These are phyloP conservation scores for Halocynthia roretzi DNA, from an alignment of 23 tunicate species.

Conservation along the genomic window DNA sequence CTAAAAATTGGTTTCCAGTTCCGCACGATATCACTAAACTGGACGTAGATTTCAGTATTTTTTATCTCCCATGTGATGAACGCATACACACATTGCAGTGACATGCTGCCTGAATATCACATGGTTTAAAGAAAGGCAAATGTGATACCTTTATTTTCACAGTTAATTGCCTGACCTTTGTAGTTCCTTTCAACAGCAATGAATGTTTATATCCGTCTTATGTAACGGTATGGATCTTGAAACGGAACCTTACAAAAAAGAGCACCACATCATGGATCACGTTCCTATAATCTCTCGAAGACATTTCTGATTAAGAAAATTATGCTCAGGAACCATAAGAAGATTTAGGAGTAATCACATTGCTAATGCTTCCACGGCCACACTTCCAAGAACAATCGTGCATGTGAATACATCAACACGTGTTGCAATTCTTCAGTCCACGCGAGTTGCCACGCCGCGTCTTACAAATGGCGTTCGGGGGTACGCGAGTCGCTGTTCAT, in stretches of 20 bases:
- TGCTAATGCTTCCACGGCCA: no score
- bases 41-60: background rate
- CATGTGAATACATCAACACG: no score
- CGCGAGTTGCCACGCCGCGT: no score
- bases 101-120: constrained; percentile 1
- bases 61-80: background rate
- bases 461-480: no score
- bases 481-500: no score
- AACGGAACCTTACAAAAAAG: constrained; percentile 77
- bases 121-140: background rate
- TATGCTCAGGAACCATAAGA: no score
- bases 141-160: constrained; percentile 69
- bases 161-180: constrained; percentile 89
- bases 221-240: constrained; percentile 91
- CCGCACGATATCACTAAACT: background rate
- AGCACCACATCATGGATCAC: constrained; percentile 95
- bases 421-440: no score
- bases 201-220: constrained; percentile 54
- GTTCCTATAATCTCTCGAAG: no score
- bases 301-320: no score
- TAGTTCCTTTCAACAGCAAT: constrained; percentile 98
- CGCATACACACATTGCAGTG: background rate
- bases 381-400: no score
- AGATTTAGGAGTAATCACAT: no score
- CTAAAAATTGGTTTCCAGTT: constrained; percentile 5